phyloP scores from a whole-genome alignment of 2,113 vertebrate species.

The Misgurnus anguillicaudatus region DNA sequence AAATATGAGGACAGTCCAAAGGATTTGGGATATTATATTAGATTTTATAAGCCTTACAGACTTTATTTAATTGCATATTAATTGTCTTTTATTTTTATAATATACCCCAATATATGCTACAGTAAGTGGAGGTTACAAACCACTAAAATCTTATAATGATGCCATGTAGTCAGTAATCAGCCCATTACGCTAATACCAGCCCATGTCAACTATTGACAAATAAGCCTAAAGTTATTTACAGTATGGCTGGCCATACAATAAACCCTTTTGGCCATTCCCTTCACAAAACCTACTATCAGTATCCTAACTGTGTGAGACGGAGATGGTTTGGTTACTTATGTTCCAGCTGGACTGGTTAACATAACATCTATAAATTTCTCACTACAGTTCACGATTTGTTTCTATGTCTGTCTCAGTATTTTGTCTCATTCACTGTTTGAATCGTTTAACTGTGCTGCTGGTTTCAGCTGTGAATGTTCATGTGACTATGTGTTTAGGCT shows the following conservation, averaged over 20 bases:
- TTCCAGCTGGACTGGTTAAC: slow-evolving; percentile 49
- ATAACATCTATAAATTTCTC: background rate
- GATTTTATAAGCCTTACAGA: slow-evolving; percentile 2
- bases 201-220: slow-evolving; percentile 5
- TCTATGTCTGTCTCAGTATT: background rate
- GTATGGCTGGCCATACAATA: slow-evolving; percentile 54
- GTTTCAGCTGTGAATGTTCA: slow-evolving; percentile 16
- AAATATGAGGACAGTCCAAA: slow-evolving; percentile 47
- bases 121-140: slow-evolving; percentile 9
- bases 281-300: background rate
- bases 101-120: background rate
- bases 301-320: background rate
- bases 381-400: background rate
- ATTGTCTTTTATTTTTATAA: background rate
- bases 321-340: slow-evolving; percentile 6
- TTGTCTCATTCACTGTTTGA: background rate
- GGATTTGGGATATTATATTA: slow-evolving; percentile 7
- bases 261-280: slow-evolving; percentile 7
- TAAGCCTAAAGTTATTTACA: background rate
- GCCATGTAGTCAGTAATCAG: slow-evolving; percentile 3
- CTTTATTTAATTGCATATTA: slow-evolving; percentile 43
- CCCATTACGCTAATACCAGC: background rate
- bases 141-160: slow-evolving; percentile 34
- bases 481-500: slow-evolving; percentile 3
- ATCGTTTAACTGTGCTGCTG: slow-evolving; percentile 22